phyloP scores from a whole-genome alignment of 2,888 invertebrate species.

The Nezara viridula region DNA sequence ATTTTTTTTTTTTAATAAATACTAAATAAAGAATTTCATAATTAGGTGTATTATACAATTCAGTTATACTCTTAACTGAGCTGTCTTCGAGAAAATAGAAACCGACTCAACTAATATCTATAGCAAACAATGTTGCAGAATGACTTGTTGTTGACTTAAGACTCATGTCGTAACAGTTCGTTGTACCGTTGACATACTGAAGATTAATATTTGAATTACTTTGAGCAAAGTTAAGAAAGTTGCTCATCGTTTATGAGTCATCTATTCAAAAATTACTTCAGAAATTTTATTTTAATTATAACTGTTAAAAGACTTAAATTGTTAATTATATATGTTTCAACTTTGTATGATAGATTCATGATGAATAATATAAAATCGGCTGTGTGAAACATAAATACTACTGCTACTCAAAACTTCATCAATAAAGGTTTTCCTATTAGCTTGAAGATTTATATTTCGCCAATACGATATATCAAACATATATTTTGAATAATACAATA shows the following conservation, averaged over 20 bases:
- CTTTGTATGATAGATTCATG: not conserved
- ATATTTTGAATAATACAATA: too few species aligned
- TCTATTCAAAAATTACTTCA: not conserved
- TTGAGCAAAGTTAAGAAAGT: not conserved
- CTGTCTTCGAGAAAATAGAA: not conserved
- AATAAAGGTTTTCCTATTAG: too few species aligned
- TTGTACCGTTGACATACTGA: not conserved
- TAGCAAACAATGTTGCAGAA: not conserved
- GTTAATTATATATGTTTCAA: not conserved
- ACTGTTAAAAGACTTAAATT: not conserved
- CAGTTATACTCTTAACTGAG: not conserved
- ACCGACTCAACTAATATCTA: constrained; percentile 11
- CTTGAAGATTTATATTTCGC: too few species aligned
- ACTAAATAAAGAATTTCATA: not conserved
- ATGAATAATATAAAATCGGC: too few species aligned
- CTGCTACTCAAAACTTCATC: too few species aligned
- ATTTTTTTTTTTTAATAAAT: not conserved
- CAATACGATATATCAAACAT: too few species aligned
- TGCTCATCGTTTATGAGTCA: not conserved
- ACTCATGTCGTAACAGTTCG: not conserved
- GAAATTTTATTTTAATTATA: not conserved
- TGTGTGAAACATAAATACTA: too few species aligned
- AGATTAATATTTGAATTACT: not conserved
- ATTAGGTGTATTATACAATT: not conserved
- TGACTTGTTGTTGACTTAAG: constrained; percentile 34